A percentile compares a stretch with the other conserved stretches of the same genome.
Conservation (phyloP, 35 echinoderm and acorn worm genomes). For the Ophiothrix spiculata region DNA sequence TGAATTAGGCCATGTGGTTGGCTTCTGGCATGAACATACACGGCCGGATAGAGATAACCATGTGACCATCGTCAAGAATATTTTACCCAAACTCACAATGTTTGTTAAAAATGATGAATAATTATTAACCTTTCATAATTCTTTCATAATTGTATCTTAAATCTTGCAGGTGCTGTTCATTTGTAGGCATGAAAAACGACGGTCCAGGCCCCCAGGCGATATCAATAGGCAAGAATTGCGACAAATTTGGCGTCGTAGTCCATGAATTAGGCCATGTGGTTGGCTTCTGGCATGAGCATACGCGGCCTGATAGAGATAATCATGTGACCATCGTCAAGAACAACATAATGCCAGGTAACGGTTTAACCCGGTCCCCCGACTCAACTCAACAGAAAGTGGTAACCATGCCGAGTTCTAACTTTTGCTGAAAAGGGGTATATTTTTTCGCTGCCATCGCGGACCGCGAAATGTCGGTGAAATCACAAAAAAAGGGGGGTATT, state of each 20-base stretch:
- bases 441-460: too few relatives aligned
- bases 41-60: slow-evolving; percentile 72
- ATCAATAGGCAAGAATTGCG: slow-evolving; percentile 95
- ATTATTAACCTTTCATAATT: too few relatives aligned
- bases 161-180: slow-evolving; percentile 97
- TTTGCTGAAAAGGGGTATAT: too few relatives aligned
- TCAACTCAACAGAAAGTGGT: too few relatives aligned
- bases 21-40: slow-evolving; percentile 99
- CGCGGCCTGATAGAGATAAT: slow-evolving; percentile 77
- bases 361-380: too few relatives aligned
- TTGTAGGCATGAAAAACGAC: slow-evolving; percentile 77
- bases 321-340: slow-evolving; percentile 77
- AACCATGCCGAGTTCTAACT: too few relatives aligned
- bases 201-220: slow-evolving; percentile 81
- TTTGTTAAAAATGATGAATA: slow-evolving; percentile 67
- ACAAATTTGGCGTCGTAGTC: slow-evolving; percentile 99
- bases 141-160: too few relatives aligned
- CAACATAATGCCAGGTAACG: slow-evolving; percentile 78
- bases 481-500: too few relatives aligned
- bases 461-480: too few relatives aligned
- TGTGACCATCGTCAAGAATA: slow-evolving; percentile 72
- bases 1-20: slow-evolving; percentile 91
- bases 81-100: slow-evolving; percentile 84
- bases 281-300: slow-evolving; percentile 98
- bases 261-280: slow-evolving; percentile 93